Percentiles rank a stretch among this genome's conserved stretches.
phyloP scores from a whole-genome alignment of 2,888 invertebrate genomes.

The Philopedon plagiatum region DNA sequence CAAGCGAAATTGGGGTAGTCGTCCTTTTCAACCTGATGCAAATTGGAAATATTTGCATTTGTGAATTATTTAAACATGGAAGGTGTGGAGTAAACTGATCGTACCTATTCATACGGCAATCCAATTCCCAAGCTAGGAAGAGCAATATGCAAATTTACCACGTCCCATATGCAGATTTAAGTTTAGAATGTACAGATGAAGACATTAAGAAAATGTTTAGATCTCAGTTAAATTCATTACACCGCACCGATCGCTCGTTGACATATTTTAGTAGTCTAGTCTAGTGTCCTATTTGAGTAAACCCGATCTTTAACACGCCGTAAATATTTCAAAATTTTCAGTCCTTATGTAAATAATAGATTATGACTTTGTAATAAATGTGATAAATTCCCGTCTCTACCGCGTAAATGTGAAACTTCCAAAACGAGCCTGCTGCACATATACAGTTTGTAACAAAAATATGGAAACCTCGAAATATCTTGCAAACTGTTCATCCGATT shows the following conservation, averaged over 20 bases:
- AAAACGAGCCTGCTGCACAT: no score
- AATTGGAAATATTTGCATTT: slow-evolving; percentile 51
- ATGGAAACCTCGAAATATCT: no score
- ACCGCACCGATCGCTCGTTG: slow-evolving; percentile 45
- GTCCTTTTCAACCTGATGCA: slow-evolving; percentile 42
- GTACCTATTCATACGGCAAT: slow-evolving; percentile 31
- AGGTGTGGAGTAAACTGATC: slow-evolving; percentile 38
- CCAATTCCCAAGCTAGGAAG: slow-evolving; percentile 45
- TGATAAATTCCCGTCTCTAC: no score
- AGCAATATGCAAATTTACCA: slow-evolving; percentile 42
- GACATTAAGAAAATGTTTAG: slow-evolving; percentile 56
- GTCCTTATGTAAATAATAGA: neutral
- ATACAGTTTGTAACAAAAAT: no score
- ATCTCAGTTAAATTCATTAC: slow-evolving; percentile 52
- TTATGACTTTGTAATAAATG: neutral
- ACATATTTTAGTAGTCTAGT: slow-evolving; percentile 51
- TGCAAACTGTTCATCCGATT: no score
- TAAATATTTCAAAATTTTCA: slow-evolving; percentile 35
- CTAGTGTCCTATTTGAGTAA: slow-evolving; percentile 52
- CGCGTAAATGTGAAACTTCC: no score
- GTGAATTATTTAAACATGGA: slow-evolving; percentile 49
- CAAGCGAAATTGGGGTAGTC: slow-evolving; percentile 42
- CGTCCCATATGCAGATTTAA: slow-evolving; percentile 50
- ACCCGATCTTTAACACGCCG: slow-evolving; percentile 43
- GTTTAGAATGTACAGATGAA: slow-evolving; percentile 53